Evolutionary conservation across 2,113 vertebrate genomes (phyloP).

Genomic region (Xiphorhynchus elegans): DNA sequence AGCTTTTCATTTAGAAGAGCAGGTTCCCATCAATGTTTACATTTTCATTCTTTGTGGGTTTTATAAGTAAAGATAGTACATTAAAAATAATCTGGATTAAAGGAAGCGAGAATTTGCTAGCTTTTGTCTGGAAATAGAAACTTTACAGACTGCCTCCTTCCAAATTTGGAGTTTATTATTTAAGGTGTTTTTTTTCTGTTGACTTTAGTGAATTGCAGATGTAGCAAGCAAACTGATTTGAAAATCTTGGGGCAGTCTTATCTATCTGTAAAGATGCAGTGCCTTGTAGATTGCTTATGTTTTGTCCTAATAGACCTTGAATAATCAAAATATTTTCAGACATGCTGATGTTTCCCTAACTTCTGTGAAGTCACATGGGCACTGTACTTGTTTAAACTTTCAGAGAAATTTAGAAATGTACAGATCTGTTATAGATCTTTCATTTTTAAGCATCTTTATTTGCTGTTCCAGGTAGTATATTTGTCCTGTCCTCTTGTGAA

Average conservation of each 20-base stretch:
- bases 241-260: not conserved
- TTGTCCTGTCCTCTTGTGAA: not conserved
- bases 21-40: not conserved
- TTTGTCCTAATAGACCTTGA: not conserved
- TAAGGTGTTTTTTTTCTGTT: not conserved
- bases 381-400: not conserved
- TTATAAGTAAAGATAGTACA: not conserved
- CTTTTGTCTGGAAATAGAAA: not conserved
- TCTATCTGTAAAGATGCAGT: not conserved
- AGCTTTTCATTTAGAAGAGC: not conserved
- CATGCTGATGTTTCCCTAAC: not conserved
- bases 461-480: not conserved
- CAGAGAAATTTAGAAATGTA: not conserved
- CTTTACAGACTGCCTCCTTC: not conserved
- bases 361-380: not conserved
- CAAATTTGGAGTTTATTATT: not conserved
- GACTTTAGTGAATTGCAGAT: not conserved
- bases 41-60: not conserved
- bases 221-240: not conserved
- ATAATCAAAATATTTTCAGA: not conserved
- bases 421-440: not conserved
- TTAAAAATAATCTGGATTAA: not conserved
- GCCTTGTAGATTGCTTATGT: not conserved
- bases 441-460: not conserved
- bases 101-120: not conserved